Conservation (phyloP, 2,113 vertebrate species). For the Eupsittula cactorum region DNA sequence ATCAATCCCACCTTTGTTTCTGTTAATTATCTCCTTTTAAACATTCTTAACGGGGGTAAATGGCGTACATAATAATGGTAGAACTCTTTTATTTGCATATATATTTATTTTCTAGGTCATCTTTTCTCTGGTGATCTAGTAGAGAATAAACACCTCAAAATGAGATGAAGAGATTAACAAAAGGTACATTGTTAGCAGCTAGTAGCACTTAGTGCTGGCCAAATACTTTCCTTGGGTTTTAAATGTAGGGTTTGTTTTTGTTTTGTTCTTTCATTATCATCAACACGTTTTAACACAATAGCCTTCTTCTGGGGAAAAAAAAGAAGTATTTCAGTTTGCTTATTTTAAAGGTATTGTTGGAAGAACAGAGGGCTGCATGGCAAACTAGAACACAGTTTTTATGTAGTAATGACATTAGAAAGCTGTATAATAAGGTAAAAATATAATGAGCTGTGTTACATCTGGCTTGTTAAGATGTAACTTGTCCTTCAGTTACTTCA, state of each 20-base stretch:
- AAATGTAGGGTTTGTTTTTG: not conserved
- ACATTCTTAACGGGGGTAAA: not conserved
- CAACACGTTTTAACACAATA: not conserved
- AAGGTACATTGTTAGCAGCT: not conserved
- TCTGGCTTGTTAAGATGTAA: not conserved
- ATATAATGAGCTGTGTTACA: not conserved
- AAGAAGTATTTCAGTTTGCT: not conserved
- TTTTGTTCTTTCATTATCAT: not conserved
- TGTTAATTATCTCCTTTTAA: too few species aligned
- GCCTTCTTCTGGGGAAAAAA: not conserved
- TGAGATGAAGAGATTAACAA: not conserved
- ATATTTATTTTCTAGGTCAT: not conserved
- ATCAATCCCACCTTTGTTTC: accelerated
- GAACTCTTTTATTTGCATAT: not conserved
- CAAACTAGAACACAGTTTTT: not conserved
- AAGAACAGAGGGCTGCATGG: not conserved
- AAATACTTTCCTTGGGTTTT: not conserved
- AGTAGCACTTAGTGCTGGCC: not conserved
- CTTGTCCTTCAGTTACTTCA: not conserved
- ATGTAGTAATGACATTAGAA: not conserved
- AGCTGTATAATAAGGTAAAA: not conserved
- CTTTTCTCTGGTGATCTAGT: not conserved
- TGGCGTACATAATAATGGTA: not conserved
- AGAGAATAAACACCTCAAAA: not conserved
- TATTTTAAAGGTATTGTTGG: not conserved